Evolutionary conservation across 2,113 vertebrate genomes (phyloP).

Genomic region (Podilymbus podiceps): DNA sequence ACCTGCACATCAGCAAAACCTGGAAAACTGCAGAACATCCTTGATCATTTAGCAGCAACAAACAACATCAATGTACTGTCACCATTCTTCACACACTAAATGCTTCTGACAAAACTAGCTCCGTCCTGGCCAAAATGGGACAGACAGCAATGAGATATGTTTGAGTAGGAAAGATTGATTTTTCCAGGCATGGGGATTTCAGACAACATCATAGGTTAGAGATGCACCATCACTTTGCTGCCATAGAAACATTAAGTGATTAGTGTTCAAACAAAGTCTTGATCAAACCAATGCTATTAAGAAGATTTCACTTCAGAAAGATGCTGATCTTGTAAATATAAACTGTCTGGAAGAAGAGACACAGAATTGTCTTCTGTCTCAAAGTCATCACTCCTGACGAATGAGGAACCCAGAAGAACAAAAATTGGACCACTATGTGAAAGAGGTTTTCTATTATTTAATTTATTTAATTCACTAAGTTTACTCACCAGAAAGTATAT

Average conservation of each 20-base stretch:
- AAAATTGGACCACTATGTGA: background rate
- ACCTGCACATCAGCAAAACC: no score
- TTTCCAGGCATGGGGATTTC: background rate
- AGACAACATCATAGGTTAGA: background rate
- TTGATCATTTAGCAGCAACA: no score
- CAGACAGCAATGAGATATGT: background rate
- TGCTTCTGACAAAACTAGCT: no score
- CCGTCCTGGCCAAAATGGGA: no score
- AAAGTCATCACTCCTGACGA: background rate
- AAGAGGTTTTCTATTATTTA: background rate
- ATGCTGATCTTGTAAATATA: background rate
- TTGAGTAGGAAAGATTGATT: background rate
- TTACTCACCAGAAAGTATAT: background rate
- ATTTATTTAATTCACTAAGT: background rate
- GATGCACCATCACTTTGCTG: background rate
- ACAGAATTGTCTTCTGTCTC: background rate
- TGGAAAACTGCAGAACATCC: no score
- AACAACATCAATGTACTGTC: no score
- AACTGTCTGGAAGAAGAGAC: background rate
- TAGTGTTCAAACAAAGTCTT: background rate
- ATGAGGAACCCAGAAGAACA: background rate
- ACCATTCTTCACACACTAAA: no score
- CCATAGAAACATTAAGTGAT: background rate
- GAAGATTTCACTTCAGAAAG: background rate
- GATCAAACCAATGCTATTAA: background rate